Percentiles rank a stretch among this genome's conserved stretches.
These are phyloP conservation scores for Ctenopoma multispine DNA, from an alignment of 2,797 vertebrate species.

Conservation along the genomic window DNA sequence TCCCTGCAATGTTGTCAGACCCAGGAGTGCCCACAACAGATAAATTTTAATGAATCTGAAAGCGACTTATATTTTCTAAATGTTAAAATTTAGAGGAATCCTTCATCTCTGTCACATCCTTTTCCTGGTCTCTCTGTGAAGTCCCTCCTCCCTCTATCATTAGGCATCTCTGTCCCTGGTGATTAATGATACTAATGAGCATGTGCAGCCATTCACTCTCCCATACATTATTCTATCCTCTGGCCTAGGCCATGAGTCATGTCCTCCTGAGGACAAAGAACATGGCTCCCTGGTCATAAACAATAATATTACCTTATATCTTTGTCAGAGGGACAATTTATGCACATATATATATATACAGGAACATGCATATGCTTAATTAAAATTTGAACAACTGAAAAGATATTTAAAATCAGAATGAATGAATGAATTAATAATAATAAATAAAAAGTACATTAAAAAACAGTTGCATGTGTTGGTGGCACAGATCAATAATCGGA, in stretches of 20 bases:
- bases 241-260: constrained; percentile 74
- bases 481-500: constrained; percentile 12
- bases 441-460: neutral
- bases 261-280: constrained; percentile 62
- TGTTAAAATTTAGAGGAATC: constrained; percentile 72
- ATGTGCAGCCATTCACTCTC: constrained; percentile 80
- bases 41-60: constrained; percentile 57
- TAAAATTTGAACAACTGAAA: constrained; percentile 9
- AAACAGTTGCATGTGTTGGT: neutral
- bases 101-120: constrained; percentile 74
- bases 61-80: constrained; percentile 63
- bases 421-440: neutral
- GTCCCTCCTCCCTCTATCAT: constrained; percentile 74
- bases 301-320: constrained; percentile 54
- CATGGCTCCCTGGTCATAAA: constrained; percentile 57
- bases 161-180: constrained; percentile 77
- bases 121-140: constrained; percentile 56
- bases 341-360: neutral
- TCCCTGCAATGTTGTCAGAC: constrained; percentile 49
- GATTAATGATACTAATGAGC: constrained; percentile 86
- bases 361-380: constrained; percentile 1
- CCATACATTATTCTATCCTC: constrained; percentile 78
- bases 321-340: constrained; percentile 29
- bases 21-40: constrained; percentile 57
- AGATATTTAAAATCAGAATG: constrained; percentile 7